Conservation (phyloP, 1,140 invertebrate genomes). For the Condylostylus longicornis region DNA sequence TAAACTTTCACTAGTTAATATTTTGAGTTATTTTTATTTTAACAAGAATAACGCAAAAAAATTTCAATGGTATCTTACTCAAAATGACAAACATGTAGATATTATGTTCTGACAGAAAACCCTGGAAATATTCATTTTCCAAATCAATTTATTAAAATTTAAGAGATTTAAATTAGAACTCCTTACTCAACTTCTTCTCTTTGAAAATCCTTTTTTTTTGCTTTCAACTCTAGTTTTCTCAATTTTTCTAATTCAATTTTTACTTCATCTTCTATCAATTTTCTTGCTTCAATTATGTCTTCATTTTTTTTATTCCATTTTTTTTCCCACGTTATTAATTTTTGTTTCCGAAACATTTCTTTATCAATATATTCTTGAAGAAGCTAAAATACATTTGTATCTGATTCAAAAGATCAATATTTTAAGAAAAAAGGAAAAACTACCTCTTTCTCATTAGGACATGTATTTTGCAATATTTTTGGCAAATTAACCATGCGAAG, state of each 20-base stretch:
- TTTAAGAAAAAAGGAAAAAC: background rate
- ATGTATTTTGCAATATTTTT: conserved; percentile 26
- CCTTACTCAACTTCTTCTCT: conserved; percentile 1
- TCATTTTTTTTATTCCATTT: conserved; percentile 26
- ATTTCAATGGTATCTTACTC: too few species aligned
- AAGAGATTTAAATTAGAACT: background rate
- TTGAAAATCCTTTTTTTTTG: conserved; percentile 6
- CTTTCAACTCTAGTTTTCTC: conserved; percentile 13
- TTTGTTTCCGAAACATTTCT: conserved; percentile 21
- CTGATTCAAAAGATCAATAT: background rate
- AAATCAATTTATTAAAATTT: too few species aligned
- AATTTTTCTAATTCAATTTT: conserved; percentile 24
- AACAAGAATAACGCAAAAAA: too few species aligned
- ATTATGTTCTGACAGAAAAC: too few species aligned
- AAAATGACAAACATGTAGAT: too few species aligned
- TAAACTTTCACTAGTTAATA: too few species aligned
- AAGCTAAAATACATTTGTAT: conserved; percentile 3
- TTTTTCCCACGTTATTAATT: conserved; percentile 22
- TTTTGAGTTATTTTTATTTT: too few species aligned
- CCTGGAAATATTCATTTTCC: too few species aligned
- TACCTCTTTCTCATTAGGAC: conserved; percentile 17
- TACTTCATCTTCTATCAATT: conserved; percentile 17
- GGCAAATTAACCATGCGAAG: conserved; percentile 43
- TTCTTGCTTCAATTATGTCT: conserved; percentile 28
- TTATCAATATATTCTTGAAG: conserved; percentile 7